Evolutionary conservation across 2,113 vertebrate genomes (phyloP).

Genomic region (Sclerurus mexicanus): DNA sequence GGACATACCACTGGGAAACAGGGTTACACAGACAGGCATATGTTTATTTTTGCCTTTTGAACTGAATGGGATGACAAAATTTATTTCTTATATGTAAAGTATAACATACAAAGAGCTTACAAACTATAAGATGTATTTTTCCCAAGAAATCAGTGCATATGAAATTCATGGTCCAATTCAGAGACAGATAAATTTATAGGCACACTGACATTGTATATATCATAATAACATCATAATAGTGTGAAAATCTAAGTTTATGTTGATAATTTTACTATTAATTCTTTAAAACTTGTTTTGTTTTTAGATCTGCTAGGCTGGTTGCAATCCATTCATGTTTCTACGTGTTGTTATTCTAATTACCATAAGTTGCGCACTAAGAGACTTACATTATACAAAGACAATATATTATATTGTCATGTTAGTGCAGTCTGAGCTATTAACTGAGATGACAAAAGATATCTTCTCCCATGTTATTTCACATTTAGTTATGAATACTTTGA

Average conservation of each 20-base stretch:
- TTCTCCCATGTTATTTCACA: background rate
- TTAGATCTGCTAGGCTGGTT: background rate
- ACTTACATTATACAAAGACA: background rate
- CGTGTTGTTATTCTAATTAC: background rate
- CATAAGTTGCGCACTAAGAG: background rate
- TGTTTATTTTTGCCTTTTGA: background rate
- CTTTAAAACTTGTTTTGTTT: background rate
- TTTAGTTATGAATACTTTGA: background rate
- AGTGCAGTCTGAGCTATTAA: constrained; percentile 1
- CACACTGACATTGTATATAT: background rate
- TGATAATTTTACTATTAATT: background rate
- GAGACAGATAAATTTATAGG: constrained; percentile 22
- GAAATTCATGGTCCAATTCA: background rate
- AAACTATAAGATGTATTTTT: background rate
- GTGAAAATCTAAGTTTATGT: background rate
- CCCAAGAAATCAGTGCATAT: background rate
- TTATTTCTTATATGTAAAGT: background rate
- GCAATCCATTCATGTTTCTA: background rate
- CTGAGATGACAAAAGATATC: constrained; percentile 23
- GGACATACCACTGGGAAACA: background rate
- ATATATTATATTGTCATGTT: constrained; percentile 26
- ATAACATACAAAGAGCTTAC: background rate
- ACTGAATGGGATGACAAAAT: background rate
- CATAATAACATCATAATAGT: background rate
- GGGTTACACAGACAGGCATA: background rate